phyloP scores from a whole-genome alignment of 2,888 invertebrate genomes.

The Cataglyphis altisquamis region DNA sequence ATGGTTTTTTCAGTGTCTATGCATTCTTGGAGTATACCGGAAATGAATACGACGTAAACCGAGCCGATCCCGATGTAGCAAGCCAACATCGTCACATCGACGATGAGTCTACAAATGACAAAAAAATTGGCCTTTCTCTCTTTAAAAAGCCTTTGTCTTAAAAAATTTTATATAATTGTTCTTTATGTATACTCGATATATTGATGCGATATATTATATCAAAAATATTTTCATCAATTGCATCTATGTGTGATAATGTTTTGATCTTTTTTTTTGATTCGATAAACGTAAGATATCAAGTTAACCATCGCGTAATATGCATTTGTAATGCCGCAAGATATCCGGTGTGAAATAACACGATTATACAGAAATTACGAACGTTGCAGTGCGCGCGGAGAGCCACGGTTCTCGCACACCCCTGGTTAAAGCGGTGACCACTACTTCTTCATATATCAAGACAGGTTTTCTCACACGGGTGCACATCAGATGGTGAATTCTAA shows the following conservation, averaged over 20 bases:
- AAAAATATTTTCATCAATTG: neutral
- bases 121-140: neutral
- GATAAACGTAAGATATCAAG: neutral
- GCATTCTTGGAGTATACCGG: constrained; percentile 73
- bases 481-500: constrained; percentile 72
- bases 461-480: constrained; percentile 69
- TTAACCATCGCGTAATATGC: neutral
- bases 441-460: constrained; percentile 72
- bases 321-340: neutral
- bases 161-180: neutral
- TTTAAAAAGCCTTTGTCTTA: neutral
- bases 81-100: constrained; percentile 69
- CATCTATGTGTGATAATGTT: neutral
- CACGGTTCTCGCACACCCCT: constrained; percentile 49
- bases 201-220: neutral
- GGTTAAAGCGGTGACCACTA: constrained; percentile 69
- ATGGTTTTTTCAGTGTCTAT: constrained; percentile 65
- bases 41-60: constrained; percentile 77
- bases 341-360: constrained; percentile 29
- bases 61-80: constrained; percentile 77
- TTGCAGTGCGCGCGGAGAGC: constrained; percentile 66
- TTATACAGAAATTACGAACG: constrained; percentile 64
- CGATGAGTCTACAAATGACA: constrained; percentile 60
- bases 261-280: neutral
- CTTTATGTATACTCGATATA: neutral